These are phyloP conservation scores for Aphaenogaster floridana DNA, from an alignment of 1,140 invertebrate genomes.

Conservation along the genomic window DNA sequence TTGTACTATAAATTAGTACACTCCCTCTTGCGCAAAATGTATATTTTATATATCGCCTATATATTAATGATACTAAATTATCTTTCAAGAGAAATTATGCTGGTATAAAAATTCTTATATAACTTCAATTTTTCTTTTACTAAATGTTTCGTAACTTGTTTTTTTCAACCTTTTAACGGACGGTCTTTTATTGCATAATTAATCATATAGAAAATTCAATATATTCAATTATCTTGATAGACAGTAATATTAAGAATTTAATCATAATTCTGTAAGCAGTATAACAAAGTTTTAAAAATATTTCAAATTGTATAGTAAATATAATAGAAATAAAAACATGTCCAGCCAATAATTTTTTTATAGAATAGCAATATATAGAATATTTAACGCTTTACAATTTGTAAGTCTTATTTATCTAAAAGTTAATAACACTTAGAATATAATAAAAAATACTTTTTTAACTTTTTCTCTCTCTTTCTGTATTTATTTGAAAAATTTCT, in stretches of 20 bases:
- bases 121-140: conserved; percentile 8
- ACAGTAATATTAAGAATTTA: not conserved
- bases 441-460: not conserved
- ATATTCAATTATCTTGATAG: not conserved
- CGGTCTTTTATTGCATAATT: not conserved
- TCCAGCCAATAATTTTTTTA: not conserved
- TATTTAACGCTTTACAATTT: not conserved
- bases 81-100: conserved; percentile 6
- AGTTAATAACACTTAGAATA: not conserved
- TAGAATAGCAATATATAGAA: not conserved
- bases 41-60: not conserved
- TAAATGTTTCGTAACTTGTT: not conserved
- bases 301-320: not conserved
- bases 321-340: not conserved
- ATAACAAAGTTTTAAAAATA: not conserved
- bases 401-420: not conserved
- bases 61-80: conserved; percentile 22
- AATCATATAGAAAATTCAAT: not conserved
- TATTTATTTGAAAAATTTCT: not conserved
- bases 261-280: not conserved
- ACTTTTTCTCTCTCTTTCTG: not conserved
- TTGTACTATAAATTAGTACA: not conserved
- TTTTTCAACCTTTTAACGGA: conserved; percentile 7
- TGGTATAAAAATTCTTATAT: conserved; percentile 27
- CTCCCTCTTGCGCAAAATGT: not conserved